Evolutionary conservation across 1,140 invertebrate species (phyloP), one percentile per base, ranked within the genome.

Genomic region (Caligus rogercresseyi): DNA sequence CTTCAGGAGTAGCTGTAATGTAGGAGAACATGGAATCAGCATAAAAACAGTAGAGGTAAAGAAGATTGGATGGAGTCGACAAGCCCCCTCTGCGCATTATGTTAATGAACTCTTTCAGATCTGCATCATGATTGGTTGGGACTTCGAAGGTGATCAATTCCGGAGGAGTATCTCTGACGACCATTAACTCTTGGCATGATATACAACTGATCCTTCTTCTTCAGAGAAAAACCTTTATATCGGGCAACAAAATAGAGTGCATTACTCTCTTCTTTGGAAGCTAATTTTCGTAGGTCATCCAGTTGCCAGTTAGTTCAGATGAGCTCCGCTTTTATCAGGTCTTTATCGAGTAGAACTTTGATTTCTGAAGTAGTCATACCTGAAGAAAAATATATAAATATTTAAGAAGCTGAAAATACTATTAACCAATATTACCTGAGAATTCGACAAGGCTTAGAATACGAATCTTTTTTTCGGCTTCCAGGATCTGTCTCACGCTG

Each of bases 391-490:
- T 11, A 11, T 11, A 43, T 7, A 11, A 43, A 43, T 43, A 43
- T n/a, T n/a, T 43, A 43, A 43, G n/a, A 11, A 43, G n/a, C 7
- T 7, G n/a, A 43, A n/a, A 7, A 11, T 43, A 43, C 31, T 43
- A 43, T 43, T 43, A 43, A 43, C 31, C 7, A 43, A 43, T 43
- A 43, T 43, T 43, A 43, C 31, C 31, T 2, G 54, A 56, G 54
- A 56, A 56, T 56, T 56, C 24, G 24, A 56, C 54, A 2, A 56
- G 16, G 20, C 19, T 21, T 21, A 21, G 20, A 2, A 56, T 2
- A 18, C 54, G 54, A 21, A 56, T 56, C 19, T 56, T 56, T 56
- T 56, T 43, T 14, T 56, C 54, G 19, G 54, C 54, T 56, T 56
- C 54, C 18, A 56, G 16, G 54, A 56, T 25, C 24, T 56, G 54